A percentile compares a stretch with the other conserved stretches of the same genome.
These are phyloP conservation scores for Toxotes lorentzi DNA, from an alignment of 2,797 vertebrate species.

Conservation along the genomic window DNA sequence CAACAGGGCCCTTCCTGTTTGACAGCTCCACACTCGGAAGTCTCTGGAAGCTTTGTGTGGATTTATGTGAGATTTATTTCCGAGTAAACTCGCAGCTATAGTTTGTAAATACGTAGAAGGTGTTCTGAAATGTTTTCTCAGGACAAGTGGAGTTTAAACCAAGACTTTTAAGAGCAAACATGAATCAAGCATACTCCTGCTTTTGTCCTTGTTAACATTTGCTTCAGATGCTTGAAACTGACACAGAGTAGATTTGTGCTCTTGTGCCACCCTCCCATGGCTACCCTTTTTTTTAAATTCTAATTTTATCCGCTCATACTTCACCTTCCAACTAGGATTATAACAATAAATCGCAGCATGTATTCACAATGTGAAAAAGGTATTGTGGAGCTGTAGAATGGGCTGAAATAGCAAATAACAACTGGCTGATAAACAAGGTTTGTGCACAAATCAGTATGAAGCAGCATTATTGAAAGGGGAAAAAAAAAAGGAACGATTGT, in stretches of 20 bases:
- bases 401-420: not conserved
- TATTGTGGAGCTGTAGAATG: constrained; percentile 3
- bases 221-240: constrained; percentile 15
- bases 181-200: constrained; percentile 3
- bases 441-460: not conserved
- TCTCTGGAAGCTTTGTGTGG: constrained; percentile 21
- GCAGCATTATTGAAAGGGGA: not conserved
- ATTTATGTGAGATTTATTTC: constrained; percentile 3
- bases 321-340: not conserved
- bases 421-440: not conserved
- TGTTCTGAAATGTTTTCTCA: not conserved
- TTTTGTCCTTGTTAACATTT: constrained; percentile 7
- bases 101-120: constrained; percentile 10
- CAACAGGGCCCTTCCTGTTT: constrained; percentile 22
- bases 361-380: not conserved
- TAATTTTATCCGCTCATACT: not conserved
- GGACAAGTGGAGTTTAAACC: not conserved
- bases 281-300: not conserved
- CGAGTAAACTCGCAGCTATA: not conserved
- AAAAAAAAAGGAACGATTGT: not conserved
- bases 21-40: constrained; percentile 9
- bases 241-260: not conserved
- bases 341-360: not conserved
- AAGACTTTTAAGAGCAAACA: constrained; percentile 24
- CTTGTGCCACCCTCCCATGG: not conserved